Conservation (phyloP, 2,113 vertebrate species). For the Phylloscopus trochilus region DNA sequence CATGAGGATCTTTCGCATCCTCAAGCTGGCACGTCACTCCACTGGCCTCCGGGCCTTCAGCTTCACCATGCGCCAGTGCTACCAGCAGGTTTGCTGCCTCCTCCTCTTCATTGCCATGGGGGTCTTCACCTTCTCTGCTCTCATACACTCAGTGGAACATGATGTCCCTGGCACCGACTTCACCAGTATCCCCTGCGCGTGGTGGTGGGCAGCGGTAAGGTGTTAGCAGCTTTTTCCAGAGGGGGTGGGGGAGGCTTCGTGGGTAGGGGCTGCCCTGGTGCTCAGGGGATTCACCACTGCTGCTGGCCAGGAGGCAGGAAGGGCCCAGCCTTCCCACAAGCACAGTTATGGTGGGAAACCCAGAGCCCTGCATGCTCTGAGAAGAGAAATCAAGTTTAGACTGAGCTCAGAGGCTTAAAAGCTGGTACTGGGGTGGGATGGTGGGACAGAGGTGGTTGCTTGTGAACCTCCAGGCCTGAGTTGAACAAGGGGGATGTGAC, state of each 20-base stretch:
- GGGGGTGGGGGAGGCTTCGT: rapidly evolving
- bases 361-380: background rate
- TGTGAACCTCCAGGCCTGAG: background rate
- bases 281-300: background rate
- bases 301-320: background rate
- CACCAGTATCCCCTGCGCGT: slow-evolving; percentile 88
- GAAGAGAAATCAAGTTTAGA: background rate
- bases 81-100: slow-evolving; percentile 91
- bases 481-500: background rate
- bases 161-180: slow-evolving; percentile 85
- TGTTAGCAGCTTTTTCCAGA: background rate
- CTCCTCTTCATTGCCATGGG: slow-evolving; percentile 91
- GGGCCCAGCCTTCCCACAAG: background rate
- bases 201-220: slow-evolving; percentile 95
- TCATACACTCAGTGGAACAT: slow-evolving; percentile 88
- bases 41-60: slow-evolving; percentile 89
- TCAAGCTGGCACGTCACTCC: slow-evolving; percentile 89
- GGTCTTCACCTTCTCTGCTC: slow-evolving; percentile 89
- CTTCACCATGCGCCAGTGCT: slow-evolving; percentile 91
- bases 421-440: background rate
- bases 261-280: background rate
- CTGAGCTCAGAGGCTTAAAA: background rate
- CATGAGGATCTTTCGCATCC: slow-evolving; percentile 90
- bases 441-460: background rate
- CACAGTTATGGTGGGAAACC: background rate